These are phyloP conservation scores for Cotesia glomerata DNA, from an alignment of 1,140 invertebrate genomes.

Conservation along the genomic window DNA sequence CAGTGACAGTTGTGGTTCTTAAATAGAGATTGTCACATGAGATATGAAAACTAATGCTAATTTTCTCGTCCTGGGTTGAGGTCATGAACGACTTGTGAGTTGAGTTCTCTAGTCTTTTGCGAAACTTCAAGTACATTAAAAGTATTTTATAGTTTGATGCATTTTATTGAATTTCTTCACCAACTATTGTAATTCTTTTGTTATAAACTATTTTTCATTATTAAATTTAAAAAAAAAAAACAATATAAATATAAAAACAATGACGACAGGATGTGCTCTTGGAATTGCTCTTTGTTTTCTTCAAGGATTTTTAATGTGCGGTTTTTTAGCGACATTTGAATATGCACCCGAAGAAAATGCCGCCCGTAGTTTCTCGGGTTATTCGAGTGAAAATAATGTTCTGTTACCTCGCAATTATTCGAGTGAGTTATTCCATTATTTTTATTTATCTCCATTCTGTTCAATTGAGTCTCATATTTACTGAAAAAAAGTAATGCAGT, in stretches of 20 bases:
- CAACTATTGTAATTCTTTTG: too few species aligned
- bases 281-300: slow-evolving; percentile 51
- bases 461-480: not conserved
- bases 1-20: not conserved
- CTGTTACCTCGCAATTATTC: slow-evolving; percentile 47
- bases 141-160: not conserved
- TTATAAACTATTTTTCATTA: too few species aligned
- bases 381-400: slow-evolving; percentile 52
- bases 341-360: slow-evolving; percentile 51
- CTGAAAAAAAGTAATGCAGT: not conserved
- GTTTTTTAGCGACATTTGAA: slow-evolving; percentile 53
- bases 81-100: not conserved
- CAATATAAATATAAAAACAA: not conserved
- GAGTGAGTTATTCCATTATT: slow-evolving; percentile 46
- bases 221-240: not conserved
- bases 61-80: not conserved
- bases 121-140: too few species aligned
- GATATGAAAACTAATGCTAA: slow-evolving; percentile 19
- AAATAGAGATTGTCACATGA: not conserved
- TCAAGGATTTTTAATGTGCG: slow-evolving; percentile 53
- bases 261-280: slow-evolving; percentile 35
- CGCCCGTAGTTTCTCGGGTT: slow-evolving; percentile 40
- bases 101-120: too few species aligned
- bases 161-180: too few species aligned
- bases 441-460: slow-evolving; percentile 28